Base-by-base conservation (phyloP, 2,888 invertebrate genomes). In the Stenotaenia linearis region DNA sequence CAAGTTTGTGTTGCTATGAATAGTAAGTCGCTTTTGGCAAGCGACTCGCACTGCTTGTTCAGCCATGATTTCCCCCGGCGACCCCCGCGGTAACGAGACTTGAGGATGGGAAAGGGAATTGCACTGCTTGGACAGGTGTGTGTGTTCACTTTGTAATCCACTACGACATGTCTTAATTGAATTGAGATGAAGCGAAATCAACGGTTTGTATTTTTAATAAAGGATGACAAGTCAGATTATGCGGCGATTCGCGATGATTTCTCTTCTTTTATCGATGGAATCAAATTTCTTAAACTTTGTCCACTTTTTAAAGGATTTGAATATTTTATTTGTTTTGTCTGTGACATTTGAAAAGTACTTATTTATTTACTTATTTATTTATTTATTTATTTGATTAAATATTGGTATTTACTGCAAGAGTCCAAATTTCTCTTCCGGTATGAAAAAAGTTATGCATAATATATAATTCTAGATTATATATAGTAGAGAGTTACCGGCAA, bases 171-270 rank as follows among this genome's bases (percentile, higher is more conserved):
- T 61, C 61, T 61, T 61, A 61, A 61, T 61, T 61, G 61, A 61
- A 61, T 61, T 28, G 61, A 61, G 61, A 61, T 61, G 61, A 61
- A 61, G 61, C 61, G 28, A 61, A 61, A 61, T 61, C 61, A 61
- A 25, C 61, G 21, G 61, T 61, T 61, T 61, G 61, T 61, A 61
- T 61, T 61, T 61, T 61, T 61, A 25, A 61, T 61, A 61, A 61
- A 61, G 61, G 25, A 23, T 15, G 61, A 61, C 61, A 61, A 5
- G 25, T 1, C 56, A 3, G 25, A 61, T 61, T 61, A 61, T 5
- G 61, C 25, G 7, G 2, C 10, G 25, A n/a, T 15, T 25, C 25
- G 5, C 12, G 9, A 6, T 10, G 2, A 0, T 61, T 23, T 61
- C 7, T 23, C 61, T 1, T 25, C 12, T 9, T 12, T 18, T 45